Base-by-base conservation (phyloP, 2,888 invertebrate species). In the Pristionchus japonicus region DNA sequence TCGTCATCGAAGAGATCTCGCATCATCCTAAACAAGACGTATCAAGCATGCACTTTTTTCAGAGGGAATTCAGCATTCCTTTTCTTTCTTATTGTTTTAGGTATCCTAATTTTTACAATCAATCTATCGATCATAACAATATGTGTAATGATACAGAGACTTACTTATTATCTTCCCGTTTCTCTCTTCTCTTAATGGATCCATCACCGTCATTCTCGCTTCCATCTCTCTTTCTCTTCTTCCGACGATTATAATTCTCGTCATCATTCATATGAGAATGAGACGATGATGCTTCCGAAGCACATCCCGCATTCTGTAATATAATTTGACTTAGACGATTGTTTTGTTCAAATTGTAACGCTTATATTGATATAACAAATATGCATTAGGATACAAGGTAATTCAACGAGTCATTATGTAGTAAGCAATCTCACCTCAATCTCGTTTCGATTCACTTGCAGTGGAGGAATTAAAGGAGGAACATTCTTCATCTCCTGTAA, bases 401-500 rank as follows among this genome's bases (percentile, higher is more conserved):
- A n/a, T 27, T 64, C 64, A 13, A 64, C 13, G n/a, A 64, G 27
- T 13, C 13, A 74, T 9, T 34, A 74, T 27, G 23, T 11, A n/a
- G n/a, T n/a, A 17, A 43, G 43, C n/a, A n/a, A 20, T 4, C 40
- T 77, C 43, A 43, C 77, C 43, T 80, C 43, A 34, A n/a, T 52
- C 11, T 83, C 83, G 57, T 83, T 37, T 83, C 83, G 13, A 11
- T 52, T 52, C 57, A 57, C 15, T 27, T 83, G 83, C 20, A 83
- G 34, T 37, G 83, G 83, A 52, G 83, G 49, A 15, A 83, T 31
- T 37, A 83, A 57, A 9, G 83, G 83, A 49, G 83, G 83, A 1
- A 83, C 83, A 27, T 83, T 83, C n/a, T 43, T 49, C 83, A 83
- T 83, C 34, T 49, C 83, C 83, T 83, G 57, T 20, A n/a, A 43